Evolutionary conservation across 2,888 invertebrate genomes (phyloP).

Genomic region (Hedya salicella): DNA sequence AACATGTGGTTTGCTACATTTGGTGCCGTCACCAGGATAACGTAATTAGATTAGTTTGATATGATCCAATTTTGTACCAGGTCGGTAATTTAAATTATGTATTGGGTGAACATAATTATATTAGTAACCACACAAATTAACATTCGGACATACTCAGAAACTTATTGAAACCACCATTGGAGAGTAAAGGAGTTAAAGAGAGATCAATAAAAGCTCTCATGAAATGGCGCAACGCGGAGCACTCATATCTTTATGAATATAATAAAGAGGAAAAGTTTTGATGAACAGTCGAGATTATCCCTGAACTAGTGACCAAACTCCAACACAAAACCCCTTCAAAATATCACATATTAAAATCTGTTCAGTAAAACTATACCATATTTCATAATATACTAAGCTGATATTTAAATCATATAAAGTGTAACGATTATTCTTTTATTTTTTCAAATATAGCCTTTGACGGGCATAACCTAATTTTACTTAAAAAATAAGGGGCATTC

Average conservation of each 20-base stretch:
- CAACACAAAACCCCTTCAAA: background rate
- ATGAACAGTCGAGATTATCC: conserved; percentile 25
- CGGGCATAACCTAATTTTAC: conserved; percentile 13
- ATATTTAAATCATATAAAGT: background rate
- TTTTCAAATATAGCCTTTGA: conserved; percentile 8
- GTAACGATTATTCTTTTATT: background rate
- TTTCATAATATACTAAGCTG: background rate
- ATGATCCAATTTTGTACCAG: no score
- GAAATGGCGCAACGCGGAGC: background rate
- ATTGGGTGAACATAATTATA: no score
- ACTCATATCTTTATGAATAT: background rate
- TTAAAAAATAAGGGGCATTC: conserved; percentile 4
- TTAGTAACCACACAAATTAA: no score
- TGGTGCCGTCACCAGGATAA: no score
- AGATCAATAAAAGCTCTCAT: background rate
- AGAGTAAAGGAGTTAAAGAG: background rate
- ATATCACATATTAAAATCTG: background rate
- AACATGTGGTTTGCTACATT: no score
- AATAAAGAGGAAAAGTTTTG: conserved; percentile 17
- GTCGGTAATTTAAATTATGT: no score
- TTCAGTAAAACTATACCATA: conserved; percentile 12
- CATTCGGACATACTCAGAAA: no score
- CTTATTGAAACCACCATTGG: background rate
- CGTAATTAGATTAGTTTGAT: no score
- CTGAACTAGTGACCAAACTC: conserved; percentile 9